Evolutionary conservation across 2,113 vertebrate genomes (phyloP).

Genomic region (Polyodon spathula): DNA sequence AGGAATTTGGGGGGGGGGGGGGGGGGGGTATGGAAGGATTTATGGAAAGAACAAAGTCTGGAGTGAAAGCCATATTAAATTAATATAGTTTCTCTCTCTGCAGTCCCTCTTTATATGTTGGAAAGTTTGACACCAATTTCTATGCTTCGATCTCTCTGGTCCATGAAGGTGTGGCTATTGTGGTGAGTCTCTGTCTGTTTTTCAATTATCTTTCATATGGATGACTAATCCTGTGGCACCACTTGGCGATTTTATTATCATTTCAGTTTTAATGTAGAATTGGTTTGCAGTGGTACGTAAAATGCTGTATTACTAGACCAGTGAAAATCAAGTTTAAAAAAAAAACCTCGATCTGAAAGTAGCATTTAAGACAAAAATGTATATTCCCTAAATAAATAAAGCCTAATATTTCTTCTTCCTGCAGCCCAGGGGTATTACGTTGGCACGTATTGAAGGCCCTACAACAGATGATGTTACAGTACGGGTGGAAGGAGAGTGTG

Average conservation of each 20-base stretch:
- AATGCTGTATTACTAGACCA: no score
- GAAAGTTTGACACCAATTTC: conserved; percentile 74
- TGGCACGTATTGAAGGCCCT: conserved; percentile 75
- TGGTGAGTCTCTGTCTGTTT: conserved; percentile 40
- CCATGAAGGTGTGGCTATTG: conserved; percentile 75
- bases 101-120: conserved; percentile 85
- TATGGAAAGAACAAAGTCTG: no score
- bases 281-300: no score
- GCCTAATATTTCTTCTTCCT: conserved; percentile 10
- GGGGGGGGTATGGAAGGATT: no score
- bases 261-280: no score
- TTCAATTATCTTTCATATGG: not conserved
- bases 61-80: not conserved
- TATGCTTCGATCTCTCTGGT: conserved; percentile 84
- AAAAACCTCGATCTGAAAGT: no score
- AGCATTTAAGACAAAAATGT: no score
- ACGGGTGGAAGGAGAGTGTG: conserved; percentile 72
- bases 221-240: not conserved
- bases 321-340: no score
- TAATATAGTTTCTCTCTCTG: conserved; percentile 7
- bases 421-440: conserved; percentile 78
- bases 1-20: not conserved
- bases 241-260: no score
- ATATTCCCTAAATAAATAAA: no score
- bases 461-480: conserved; percentile 76